These are phyloP conservation scores for Mayetiola destructor DNA, from an alignment of 2,888 invertebrate genomes.

Conservation along the genomic window DNA sequence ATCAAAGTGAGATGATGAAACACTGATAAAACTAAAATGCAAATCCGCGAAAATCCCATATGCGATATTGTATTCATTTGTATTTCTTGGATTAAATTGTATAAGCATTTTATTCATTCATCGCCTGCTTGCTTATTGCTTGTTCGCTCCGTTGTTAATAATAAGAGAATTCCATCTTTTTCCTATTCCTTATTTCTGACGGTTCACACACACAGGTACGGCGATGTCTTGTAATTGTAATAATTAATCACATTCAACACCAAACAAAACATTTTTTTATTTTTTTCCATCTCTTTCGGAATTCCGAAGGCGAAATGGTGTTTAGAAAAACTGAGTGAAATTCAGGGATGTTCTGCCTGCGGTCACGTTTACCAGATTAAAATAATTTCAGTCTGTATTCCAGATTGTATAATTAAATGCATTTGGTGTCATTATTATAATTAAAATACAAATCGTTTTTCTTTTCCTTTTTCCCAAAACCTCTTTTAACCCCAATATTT, in stretches of 20 bases:
- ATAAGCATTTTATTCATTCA: background rate
- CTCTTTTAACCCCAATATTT: background rate
- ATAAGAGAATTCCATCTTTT: background rate
- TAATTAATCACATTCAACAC: no score
- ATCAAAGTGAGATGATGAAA: slow-evolving; percentile 6
- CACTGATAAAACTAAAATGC: slow-evolving; percentile 9
- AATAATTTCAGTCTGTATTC: background rate
- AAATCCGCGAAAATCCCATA: background rate
- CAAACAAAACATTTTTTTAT: no score
- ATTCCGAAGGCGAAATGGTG: no score
- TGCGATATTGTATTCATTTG: background rate
- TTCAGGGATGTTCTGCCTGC: no score
- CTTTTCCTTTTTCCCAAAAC: background rate
- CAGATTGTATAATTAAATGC: slow-evolving; percentile 3
- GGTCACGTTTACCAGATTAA: slow-evolving; percentile 4
- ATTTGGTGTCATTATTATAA: background rate
- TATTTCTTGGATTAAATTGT: slow-evolving; percentile 2
- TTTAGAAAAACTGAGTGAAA: no score
- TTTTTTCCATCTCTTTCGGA: no score
- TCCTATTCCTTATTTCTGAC: background rate
- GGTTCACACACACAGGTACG: no score
- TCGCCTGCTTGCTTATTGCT: no score
- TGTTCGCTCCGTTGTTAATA: no score
- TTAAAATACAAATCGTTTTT: background rate
- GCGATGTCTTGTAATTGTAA: no score